These are phyloP conservation scores for Drepana arcuata DNA, from an alignment of 1,140 invertebrate species.

Conservation along the genomic window DNA sequence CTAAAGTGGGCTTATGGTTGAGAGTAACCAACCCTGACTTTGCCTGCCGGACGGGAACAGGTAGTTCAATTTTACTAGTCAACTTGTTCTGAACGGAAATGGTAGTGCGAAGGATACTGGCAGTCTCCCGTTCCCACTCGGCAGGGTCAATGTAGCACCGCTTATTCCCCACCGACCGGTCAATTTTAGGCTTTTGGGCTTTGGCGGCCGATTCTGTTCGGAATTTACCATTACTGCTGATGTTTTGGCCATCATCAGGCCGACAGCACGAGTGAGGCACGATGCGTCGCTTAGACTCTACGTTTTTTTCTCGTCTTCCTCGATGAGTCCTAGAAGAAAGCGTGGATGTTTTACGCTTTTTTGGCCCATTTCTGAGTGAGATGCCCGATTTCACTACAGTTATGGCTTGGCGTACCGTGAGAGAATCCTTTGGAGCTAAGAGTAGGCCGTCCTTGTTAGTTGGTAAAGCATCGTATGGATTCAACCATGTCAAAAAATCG, in stretches of 20 bases:
- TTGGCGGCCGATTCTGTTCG: constrained; percentile 58
- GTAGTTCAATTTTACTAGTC: constrained; percentile 21
- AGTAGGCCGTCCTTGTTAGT: constrained; percentile 52
- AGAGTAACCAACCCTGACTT: constrained; percentile 29
- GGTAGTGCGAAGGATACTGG: constrained; percentile 57
- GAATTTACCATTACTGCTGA: constrained; percentile 37
- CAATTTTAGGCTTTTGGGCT: constrained; percentile 39
- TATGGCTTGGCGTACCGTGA: constrained; percentile 65
- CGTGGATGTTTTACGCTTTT: constrained; percentile 68
- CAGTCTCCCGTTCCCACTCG: constrained; percentile 64
- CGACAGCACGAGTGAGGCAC: constrained; percentile 54
- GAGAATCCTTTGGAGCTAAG: constrained; percentile 42
- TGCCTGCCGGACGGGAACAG: constrained; percentile 29
- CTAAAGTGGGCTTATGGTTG: constrained; percentile 24
- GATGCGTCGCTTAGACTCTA: constrained; percentile 46
- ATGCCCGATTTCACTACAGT: constrained; percentile 61
- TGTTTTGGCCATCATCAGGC: constrained; percentile 31
- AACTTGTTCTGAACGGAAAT: constrained; percentile 62
- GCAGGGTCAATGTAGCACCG: constrained; percentile 68
- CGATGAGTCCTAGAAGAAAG: constrained; percentile 60
- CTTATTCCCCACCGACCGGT: constrained; percentile 69
- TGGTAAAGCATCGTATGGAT: constrained; percentile 52
- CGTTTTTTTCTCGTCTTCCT: constrained; percentile 63
- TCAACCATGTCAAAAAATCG: constrained; percentile 64
- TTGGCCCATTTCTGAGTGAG: constrained; percentile 42